Evolutionary conservation across 1,140 invertebrate species (phyloP).

Genomic region (Drosophila gunungcola): DNA sequence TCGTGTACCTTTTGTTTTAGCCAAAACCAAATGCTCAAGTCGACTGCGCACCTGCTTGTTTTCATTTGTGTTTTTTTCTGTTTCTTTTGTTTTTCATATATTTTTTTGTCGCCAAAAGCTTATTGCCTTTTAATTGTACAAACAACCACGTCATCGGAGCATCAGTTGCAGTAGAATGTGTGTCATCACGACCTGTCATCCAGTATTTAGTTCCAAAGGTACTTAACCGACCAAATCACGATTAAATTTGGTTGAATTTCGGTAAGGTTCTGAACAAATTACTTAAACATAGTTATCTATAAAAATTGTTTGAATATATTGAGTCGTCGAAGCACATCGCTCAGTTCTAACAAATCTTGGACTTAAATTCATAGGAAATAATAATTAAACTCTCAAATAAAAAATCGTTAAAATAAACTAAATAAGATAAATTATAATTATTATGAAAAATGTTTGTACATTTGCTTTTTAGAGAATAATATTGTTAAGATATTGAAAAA

Average conservation of each 20-base stretch:
- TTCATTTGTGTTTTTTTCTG: background rate
- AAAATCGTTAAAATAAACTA: no score
- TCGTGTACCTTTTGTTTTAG: slow-evolving; percentile 70
- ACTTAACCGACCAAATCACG: background rate
- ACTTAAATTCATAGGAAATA: no score
- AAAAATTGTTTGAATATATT: background rate
- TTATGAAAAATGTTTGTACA: no score
- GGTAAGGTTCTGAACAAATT: background rate
- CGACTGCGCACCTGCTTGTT: slow-evolving; percentile 36
- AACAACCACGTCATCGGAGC: slow-evolving; percentile 9
- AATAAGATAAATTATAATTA: no score
- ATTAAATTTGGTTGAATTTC: slow-evolving; percentile 1
- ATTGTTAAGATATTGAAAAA: no score
- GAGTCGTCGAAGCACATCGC: background rate
- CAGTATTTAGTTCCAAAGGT: background rate
- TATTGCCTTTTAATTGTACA: slow-evolving; percentile 64
- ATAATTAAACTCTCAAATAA: no score
- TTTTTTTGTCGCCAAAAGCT: slow-evolving; percentile 54
- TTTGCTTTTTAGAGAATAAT: no score
- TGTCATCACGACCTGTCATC: slow-evolving; percentile 11
- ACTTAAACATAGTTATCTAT: background rate
- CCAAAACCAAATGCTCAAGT: slow-evolving; percentile 37
- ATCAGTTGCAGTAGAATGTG: background rate
- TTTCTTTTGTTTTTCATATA: background rate
- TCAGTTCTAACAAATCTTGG: no score